Conservation (phyloP, 2,888 invertebrate species). For the Phaonia tiefii region DNA sequence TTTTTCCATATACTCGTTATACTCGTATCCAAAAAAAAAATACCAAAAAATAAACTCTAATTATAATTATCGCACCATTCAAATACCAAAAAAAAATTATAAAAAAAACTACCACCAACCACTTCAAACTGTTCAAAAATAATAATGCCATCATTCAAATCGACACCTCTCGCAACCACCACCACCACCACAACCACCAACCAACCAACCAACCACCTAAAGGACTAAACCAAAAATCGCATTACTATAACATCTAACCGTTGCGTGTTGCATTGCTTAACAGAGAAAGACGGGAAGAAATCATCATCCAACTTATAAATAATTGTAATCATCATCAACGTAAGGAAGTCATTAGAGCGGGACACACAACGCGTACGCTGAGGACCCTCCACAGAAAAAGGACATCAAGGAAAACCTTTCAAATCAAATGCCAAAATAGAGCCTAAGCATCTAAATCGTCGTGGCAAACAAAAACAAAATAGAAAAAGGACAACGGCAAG, state of each 20-base stretch:
- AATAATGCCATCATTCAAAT: constrained; percentile 62
- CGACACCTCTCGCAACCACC: constrained; percentile 65
- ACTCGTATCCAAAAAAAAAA: constrained; percentile 71
- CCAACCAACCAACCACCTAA: constrained; percentile 60
- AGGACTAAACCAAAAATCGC: constrained; percentile 68
- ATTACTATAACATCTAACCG: constrained; percentile 68
- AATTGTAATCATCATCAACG: constrained; percentile 59
- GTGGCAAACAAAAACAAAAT: constrained; percentile 18
- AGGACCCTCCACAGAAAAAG: constrained; percentile 47
- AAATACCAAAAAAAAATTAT: constrained; percentile 56
- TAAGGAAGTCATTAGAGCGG: constrained; percentile 61
- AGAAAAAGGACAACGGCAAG: constrained; percentile 14
- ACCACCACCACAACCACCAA: constrained; percentile 72
- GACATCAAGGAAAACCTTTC: not conserved
- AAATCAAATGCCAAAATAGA: constrained; percentile 3
- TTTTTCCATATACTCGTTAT: constrained; percentile 76
- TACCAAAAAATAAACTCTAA: constrained; percentile 67
- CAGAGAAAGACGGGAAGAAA: constrained; percentile 67
- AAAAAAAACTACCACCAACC: constrained; percentile 67
- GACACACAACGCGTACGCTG: constrained; percentile 25
- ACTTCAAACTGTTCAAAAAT: constrained; percentile 49
- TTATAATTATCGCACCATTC: constrained; percentile 68
- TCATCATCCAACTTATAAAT: constrained; percentile 70
- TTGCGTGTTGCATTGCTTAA: constrained; percentile 73
- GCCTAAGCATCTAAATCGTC: not conserved